Evolutionary conservation across 2,797 vertebrate genomes (phyloP).

Genomic region (Chanos chanos): DNA sequence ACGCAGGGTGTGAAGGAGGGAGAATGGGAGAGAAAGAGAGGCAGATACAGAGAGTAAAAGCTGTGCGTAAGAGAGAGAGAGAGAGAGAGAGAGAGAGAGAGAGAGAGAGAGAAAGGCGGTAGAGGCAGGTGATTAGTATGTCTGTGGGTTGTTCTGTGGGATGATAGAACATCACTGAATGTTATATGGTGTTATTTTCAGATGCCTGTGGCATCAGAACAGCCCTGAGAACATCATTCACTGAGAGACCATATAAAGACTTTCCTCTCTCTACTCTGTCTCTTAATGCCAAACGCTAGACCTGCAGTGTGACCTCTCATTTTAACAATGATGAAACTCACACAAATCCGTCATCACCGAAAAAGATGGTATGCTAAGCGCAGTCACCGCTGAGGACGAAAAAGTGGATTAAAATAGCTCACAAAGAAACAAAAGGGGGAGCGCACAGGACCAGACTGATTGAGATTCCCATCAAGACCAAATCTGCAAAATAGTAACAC

Average conservation of each 20-base stretch:
- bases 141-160: constrained; percentile 25
- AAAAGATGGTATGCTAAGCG: too few relatives aligned
- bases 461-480: too few relatives aligned
- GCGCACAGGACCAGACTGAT: too few relatives aligned
- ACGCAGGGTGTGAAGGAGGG: constrained; percentile 26
- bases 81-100: constrained; percentile 1
- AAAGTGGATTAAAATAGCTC: too few relatives aligned
- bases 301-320: too few relatives aligned
- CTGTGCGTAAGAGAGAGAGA: constrained; percentile 11
- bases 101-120: not conserved
- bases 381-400: too few relatives aligned
- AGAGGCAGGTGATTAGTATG: constrained; percentile 34
- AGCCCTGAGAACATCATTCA: constrained; percentile 11
- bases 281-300: too few relatives aligned
- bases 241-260: constrained; percentile 12
- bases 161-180: constrained; percentile 35
- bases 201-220: constrained; percentile 20
- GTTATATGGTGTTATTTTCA: constrained; percentile 38
- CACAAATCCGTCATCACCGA: too few relatives aligned
- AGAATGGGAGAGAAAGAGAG: constrained; percentile 2
- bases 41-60: not conserved
- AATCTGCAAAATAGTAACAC: too few relatives aligned
- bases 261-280: too few relatives aligned
- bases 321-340: too few relatives aligned
- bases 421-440: too few relatives aligned